A percentile compares a stretch with the other conserved stretches of the same genome.
Conservation (phyloP, 2,113 vertebrate genomes). For the Cyprinodon variegatus region DNA sequence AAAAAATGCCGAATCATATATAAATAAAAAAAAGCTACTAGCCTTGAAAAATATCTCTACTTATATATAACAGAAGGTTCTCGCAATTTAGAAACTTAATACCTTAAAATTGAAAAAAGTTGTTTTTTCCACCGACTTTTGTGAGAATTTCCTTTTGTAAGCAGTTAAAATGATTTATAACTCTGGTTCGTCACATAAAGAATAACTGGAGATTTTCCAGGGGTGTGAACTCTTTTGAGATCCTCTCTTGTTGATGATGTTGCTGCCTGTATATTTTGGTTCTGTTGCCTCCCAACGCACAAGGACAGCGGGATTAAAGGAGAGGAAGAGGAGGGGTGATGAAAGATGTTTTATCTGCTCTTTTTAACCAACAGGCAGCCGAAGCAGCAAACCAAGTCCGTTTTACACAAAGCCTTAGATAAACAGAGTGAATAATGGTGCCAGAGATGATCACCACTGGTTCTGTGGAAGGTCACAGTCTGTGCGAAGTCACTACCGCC, state of each 20-base stretch:
- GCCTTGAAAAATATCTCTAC: too few species aligned
- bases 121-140: too few species aligned
- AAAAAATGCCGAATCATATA: not conserved
- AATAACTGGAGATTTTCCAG: too few species aligned
- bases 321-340: slow-evolving; percentile 69
- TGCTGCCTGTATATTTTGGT: slow-evolving; percentile 28
- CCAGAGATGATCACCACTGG: slow-evolving; percentile 65
- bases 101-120: too few species aligned
- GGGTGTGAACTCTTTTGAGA: too few species aligned
- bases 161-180: too few species aligned
- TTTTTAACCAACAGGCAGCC: not conserved
- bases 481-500: slow-evolving; percentile 62
- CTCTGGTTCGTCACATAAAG: too few species aligned
- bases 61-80: too few species aligned
- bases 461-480: slow-evolving; percentile 29
- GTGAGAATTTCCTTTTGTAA: too few species aligned
- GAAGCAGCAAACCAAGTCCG: not conserved
- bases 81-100: too few species aligned
- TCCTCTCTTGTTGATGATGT: not conserved
- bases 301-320: slow-evolving; percentile 71
- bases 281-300: slow-evolving; percentile 51
- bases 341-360: slow-evolving; percentile 7
- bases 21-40: too few species aligned
- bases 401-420: slow-evolving; percentile 30
- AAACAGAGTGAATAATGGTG: slow-evolving; percentile 71